Evolutionary conservation across 2,888 invertebrate genomes (phyloP).

Genomic region (Leptinotarsa tumamoca): DNA sequence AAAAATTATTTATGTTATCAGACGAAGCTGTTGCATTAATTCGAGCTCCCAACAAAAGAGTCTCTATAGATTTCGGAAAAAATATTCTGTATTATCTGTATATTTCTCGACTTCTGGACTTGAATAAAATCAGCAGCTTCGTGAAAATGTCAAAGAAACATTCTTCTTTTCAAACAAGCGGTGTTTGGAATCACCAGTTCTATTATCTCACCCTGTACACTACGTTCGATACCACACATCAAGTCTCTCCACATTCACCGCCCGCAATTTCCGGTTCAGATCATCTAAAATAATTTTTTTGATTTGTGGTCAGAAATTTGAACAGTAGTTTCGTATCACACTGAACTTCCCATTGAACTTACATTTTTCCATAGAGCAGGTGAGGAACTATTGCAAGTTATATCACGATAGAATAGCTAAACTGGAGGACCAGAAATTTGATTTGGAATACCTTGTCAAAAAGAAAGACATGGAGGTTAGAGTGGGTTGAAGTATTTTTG

Average conservation of each 20-base stretch:
- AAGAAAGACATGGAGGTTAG: conserved; percentile 99
- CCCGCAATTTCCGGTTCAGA: neutral
- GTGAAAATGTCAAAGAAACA: neutral
- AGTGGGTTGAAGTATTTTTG: conserved; percentile 44
- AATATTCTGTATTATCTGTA: neutral
- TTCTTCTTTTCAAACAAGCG: neutral
- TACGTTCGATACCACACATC: conserved; percentile 1
- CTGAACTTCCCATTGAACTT: conserved; percentile 21
- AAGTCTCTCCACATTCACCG: neutral
- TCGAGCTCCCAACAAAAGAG: neutral
- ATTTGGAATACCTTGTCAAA: conserved; percentile 97
- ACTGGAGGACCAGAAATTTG: conserved; percentile 96
- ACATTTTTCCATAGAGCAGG: conserved; percentile 71
- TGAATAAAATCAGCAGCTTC: neutral
- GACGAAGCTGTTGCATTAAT: neutral
- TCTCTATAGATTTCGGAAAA: neutral
- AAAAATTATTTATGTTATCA: conserved; percentile 2
- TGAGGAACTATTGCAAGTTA: conserved; percentile 82
- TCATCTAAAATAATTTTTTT: neutral
- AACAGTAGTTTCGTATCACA: neutral
- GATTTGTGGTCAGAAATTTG: neutral
- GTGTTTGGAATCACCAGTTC: neutral
- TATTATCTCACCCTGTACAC: neutral
- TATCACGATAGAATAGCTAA: conserved; percentile 89
- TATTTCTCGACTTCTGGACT: neutral